phyloP scores from a whole-genome alignment of 2,113 vertebrate species.

The Eurypyga helias region DNA sequence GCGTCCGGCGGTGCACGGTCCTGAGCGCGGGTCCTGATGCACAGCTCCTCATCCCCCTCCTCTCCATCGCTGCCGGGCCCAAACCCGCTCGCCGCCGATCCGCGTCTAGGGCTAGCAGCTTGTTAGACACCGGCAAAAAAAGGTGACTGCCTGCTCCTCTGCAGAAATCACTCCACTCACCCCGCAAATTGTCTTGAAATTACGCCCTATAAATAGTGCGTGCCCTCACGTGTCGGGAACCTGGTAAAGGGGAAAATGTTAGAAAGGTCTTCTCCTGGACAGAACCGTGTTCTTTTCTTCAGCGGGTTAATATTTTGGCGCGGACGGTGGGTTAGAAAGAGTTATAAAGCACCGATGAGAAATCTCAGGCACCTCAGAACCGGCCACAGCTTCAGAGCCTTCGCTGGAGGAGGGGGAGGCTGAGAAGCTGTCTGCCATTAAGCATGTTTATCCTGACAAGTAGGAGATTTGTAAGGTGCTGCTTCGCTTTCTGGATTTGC shows the following conservation, averaged over 20 bases:
- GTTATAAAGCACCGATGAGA: not conserved
- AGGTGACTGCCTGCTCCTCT: not conserved
- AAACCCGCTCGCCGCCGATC: not conserved
- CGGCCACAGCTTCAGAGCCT: not conserved
- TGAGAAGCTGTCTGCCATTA: not conserved
- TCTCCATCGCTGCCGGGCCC: not conserved
- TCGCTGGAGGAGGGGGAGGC: not conserved
- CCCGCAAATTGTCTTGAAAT: not conserved
- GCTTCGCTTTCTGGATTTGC: not conserved
- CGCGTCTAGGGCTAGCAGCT: not conserved
- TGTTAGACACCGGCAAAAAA: not conserved
- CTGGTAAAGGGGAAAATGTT: not conserved
- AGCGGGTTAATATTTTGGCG: accelerated
- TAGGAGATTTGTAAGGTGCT: not conserved
- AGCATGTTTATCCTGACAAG: slow-evolving; percentile 18
- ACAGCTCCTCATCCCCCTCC: not conserved
- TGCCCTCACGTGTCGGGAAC: not conserved
- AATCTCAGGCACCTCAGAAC: not conserved
- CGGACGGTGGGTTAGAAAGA: not conserved
- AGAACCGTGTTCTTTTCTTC: not conserved
- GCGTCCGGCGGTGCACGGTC: not conserved
- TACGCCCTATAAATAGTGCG: not conserved
- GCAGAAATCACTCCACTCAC: not conserved
- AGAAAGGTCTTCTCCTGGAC: not conserved
- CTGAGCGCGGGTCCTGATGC: not conserved